These are phyloP conservation scores for Thalassoma bifasciatum DNA, from an alignment of 2,113 vertebrate species.

Conservation along the genomic window DNA sequence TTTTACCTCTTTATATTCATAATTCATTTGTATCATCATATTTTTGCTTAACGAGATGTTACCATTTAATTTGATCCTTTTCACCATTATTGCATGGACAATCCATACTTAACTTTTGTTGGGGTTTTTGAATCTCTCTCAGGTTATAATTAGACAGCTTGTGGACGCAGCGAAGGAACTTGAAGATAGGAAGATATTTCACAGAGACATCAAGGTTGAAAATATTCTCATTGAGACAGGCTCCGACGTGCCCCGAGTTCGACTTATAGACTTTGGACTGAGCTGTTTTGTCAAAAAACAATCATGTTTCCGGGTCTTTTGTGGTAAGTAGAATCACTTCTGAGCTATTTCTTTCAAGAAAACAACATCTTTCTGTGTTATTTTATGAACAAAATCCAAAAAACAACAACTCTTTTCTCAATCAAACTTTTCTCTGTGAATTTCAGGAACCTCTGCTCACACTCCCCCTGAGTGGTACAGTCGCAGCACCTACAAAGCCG, in stretches of 20 bases:
- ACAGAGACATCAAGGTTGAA: conserved; percentile 23
- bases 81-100: too few relatives aligned
- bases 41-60: too few relatives aligned
- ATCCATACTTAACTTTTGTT: not conserved
- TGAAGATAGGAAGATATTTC: not conserved
- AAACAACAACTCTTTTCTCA: not conserved
- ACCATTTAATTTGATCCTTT: too few relatives aligned
- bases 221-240: conserved; percentile 22
- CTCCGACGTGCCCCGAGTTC: not conserved
- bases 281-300: conserved; percentile 4
- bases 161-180: not conserved
- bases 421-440: not conserved
- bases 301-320: not conserved
- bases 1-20: too few relatives aligned
- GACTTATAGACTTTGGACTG: conserved; percentile 36
- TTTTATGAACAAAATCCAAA: too few relatives aligned
- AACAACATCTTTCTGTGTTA: too few relatives aligned
- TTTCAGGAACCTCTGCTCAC: not conserved
- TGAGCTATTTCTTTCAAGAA: too few relatives aligned
- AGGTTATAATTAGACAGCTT: conserved; percentile 33
- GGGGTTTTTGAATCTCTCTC: not conserved
- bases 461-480: conserved; percentile 13
- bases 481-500: not conserved
- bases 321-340: conserved; percentile 1
- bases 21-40: too few relatives aligned